These are phyloP conservation scores for Hydropsyche betteni DNA, from an alignment of 2,888 invertebrate genomes.

Conservation along the genomic window DNA sequence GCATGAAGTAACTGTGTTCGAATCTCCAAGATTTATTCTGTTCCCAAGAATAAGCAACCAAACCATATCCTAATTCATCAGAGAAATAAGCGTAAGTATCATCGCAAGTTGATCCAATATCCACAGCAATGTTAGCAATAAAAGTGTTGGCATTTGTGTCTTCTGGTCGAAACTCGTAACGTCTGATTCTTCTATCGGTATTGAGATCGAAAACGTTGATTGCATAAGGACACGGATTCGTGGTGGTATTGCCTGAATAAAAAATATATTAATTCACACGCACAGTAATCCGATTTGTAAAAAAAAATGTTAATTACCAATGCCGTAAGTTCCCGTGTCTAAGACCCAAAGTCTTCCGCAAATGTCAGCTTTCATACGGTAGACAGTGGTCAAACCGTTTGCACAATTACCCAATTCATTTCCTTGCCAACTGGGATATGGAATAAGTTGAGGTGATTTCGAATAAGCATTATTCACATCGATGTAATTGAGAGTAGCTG, in stretches of 20 bases:
- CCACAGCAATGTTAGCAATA: slow-evolving; percentile 87
- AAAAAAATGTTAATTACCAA: slow-evolving; percentile 61
- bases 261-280: background rate
- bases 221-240: slow-evolving; percentile 82
- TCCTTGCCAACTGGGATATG: slow-evolving; percentile 79
- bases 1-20: slow-evolving; percentile 80
- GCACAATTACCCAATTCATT: slow-evolving; percentile 82
- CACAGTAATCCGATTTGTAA: slow-evolving; percentile 42
- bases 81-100: slow-evolving; percentile 83
- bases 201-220: slow-evolving; percentile 80
- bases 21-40: slow-evolving; percentile 83
- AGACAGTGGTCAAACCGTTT: slow-evolving; percentile 78
- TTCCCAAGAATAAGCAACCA: slow-evolving; percentile 81
- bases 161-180: slow-evolving; percentile 74
- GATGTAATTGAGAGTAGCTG: slow-evolving; percentile 83
- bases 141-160: slow-evolving; percentile 82
- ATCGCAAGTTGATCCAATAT: slow-evolving; percentile 77
- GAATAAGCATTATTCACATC: slow-evolving; percentile 71
- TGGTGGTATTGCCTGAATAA: slow-evolving; percentile 68
- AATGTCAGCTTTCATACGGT: slow-evolving; percentile 80
- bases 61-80: slow-evolving; percentile 83
- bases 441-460: slow-evolving; percentile 76
- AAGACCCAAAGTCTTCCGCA: slow-evolving; percentile 86
- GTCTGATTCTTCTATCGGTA: slow-evolving; percentile 75
- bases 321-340: slow-evolving; percentile 85